Base-by-base conservation (phyloP, 53 echinoderm and acorn worm genomes). In the Stichopus horrens region DNA sequence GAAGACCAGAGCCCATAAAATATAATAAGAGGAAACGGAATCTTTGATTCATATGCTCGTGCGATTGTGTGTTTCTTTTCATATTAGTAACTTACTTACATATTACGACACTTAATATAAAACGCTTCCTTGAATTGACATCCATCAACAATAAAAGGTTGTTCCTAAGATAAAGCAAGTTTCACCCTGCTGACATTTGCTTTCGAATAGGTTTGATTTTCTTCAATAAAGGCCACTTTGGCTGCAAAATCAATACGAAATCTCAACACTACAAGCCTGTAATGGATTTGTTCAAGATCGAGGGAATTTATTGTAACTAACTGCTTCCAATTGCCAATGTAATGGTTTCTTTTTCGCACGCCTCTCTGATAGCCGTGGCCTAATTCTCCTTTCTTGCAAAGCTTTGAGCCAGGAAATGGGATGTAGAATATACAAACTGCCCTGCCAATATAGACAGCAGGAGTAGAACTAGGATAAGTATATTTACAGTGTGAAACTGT, bases 191-290 rank as follows among this genome's bases (percentile, higher is more conserved):
- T 21, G 21, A 81, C 18, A 21, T 56, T 58, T 79, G 79, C 8
- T 55, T 11, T 76, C 16, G 23, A 76, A 76, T 51, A 16, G 53
- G 54, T 56, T 81, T 16, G 58, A 57, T 19, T 81, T 21, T 20
- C 10, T 22, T 81, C 56, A 81, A 57, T 57, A 81, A 81, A 81
- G 53, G 56, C 81, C 56, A 56, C 58, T 81, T 58, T 57, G 5
- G 21, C 81, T 56, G 8, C 9, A 57, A 81, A 81, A 81, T 81
- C 81, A 58, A 81, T 81, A 58, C 8, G 20, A 57, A 58, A 81
- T 81, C 58, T 81, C 81, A 57, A 53, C 22, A 56, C 58, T 81
- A 81, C 81, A 58, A 14, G 81, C 81, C 57, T 14, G 55, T 81
- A 81, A 81, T 81, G 57, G 58, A 56, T 57, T 58, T 23, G 81